Base-by-base conservation (phyloP, 2,113 vertebrate species). In the Asarcornis scutulata region DNA sequence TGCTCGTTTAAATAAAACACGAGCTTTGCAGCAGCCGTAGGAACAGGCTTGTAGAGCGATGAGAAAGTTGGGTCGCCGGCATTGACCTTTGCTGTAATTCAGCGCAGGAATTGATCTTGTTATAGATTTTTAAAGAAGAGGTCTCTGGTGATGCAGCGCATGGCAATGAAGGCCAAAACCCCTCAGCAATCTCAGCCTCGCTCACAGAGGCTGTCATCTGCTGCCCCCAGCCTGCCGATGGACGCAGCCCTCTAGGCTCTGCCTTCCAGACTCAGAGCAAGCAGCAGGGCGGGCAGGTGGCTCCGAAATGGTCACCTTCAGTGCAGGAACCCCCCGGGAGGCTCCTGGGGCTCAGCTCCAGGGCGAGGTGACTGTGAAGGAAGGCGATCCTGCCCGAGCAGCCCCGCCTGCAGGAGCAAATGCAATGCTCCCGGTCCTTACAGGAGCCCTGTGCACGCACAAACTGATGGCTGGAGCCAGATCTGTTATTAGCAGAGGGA, bases 21-120 rank as follows among this genome's bases (percentile, higher is more conserved):
- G 26, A 7, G 25, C 72, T 31, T 6, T 23, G 44, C 44, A 32
- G 23, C 88, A 58, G 68, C 9, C 59, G 29, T 12, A 32, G 58
- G 23, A 38, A 10, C 12, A 5, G 0, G 0, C 1, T 22, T 21
- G 9, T 1, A 8, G 6, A 13, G 21, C 7, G 13, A 76, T 0
- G 11, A 48, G 36, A 42, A 21, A 34, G 11, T 0, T 18, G 68
- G 40, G 27, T 26, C 69, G 26, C 52, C 27, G 17, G 3, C 34
- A 3, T 1, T 6, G 1, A 1, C 6, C 21, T 2, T 5, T 21
- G 74, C 46, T 52, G 38, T 2, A 3, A n/a, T 10, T 74, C 17
- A 52, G 3, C 13, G 6, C 2, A 3, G 16, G 18, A 48, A 79
- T 6, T 0, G 1, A 53, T 9, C 48, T 46, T 17, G 3, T 2